phyloP scores from a whole-genome alignment of 2,797 vertebrate species.

The Gymnodraco acuticeps region DNA sequence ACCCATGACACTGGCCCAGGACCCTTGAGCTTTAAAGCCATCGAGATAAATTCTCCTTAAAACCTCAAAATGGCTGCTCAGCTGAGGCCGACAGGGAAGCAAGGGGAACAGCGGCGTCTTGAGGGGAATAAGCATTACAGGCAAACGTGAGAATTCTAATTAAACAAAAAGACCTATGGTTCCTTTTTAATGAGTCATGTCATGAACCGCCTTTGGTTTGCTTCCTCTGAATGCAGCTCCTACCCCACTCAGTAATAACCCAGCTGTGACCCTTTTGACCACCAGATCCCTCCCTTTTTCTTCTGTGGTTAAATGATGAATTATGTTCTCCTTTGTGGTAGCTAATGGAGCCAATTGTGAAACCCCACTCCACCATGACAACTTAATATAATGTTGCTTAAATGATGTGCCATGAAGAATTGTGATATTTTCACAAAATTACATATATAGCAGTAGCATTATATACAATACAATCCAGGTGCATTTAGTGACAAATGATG shows the following conservation, averaged over 20 bases:
- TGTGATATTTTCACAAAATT: slow-evolving; percentile 40
- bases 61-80: slow-evolving; percentile 59
- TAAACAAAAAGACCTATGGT: slow-evolving; percentile 52
- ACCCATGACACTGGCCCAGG: slow-evolving; percentile 49
- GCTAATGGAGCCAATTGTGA: slow-evolving; percentile 50
- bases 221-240: slow-evolving; percentile 29
- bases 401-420: slow-evolving; percentile 40
- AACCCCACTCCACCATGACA: slow-evolving; percentile 46
- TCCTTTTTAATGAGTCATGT: slow-evolving; percentile 49
- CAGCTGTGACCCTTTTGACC: slow-evolving; percentile 54
- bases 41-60: slow-evolving; percentile 46
- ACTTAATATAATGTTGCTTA: slow-evolving; percentile 40
- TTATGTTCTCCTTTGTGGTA: slow-evolving; percentile 43
- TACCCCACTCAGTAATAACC: slow-evolving; percentile 55
- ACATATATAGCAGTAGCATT: slow-evolving; percentile 22
- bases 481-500: slow-evolving; percentile 61
- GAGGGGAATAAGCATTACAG: slow-evolving; percentile 81
- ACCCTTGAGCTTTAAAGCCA: slow-evolving; percentile 49
- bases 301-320: slow-evolving; percentile 60
- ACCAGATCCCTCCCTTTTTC: slow-evolving; percentile 51
- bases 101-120: slow-evolving; percentile 82
- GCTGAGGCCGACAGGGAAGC: slow-evolving; percentile 63
- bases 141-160: slow-evolving; percentile 83
- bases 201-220: slow-evolving; percentile 52
- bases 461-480: slow-evolving; percentile 47